These are phyloP conservation scores for Penelope pileata DNA, from an alignment of 2,113 vertebrate species.

Conservation along the genomic window DNA sequence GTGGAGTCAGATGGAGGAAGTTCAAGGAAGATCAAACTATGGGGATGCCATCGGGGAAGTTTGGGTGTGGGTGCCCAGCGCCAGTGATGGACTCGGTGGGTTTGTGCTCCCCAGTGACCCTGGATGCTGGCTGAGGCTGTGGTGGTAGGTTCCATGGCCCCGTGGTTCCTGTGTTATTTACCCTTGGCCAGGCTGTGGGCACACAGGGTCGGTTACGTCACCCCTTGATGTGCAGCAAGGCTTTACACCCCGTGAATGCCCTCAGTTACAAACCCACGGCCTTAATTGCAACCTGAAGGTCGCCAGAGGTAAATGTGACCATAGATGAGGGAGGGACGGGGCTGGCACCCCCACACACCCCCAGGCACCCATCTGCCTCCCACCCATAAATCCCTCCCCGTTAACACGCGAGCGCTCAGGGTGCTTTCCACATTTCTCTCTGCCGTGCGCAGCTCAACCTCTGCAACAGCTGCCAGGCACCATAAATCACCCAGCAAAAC, in stretches of 20 bases:
- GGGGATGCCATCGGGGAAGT: neutral
- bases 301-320: neutral
- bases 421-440: constrained; percentile 37
- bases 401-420: neutral
- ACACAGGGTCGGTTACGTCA: neutral
- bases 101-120: neutral
- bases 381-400: neutral
- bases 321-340: neutral
- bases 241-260: neutral
- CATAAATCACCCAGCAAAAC: constrained; percentile 60
- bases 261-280: neutral
- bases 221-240: neutral
- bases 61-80: neutral
- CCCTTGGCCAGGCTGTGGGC: neutral
- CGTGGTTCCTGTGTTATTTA: neutral
- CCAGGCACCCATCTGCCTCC: neutral
- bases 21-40: neutral
- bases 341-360: neutral
- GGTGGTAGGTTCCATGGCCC: neutral
- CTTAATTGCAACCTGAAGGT: neutral
- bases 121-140: neutral
- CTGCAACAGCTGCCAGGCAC: constrained; percentile 25
- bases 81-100: accelerated
- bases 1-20: neutral
- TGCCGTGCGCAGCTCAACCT: constrained; percentile 33